Evolutionary conservation across 1,140 invertebrate genomes (phyloP).

Genomic region (Ptiloglossa arizonensis): DNA sequence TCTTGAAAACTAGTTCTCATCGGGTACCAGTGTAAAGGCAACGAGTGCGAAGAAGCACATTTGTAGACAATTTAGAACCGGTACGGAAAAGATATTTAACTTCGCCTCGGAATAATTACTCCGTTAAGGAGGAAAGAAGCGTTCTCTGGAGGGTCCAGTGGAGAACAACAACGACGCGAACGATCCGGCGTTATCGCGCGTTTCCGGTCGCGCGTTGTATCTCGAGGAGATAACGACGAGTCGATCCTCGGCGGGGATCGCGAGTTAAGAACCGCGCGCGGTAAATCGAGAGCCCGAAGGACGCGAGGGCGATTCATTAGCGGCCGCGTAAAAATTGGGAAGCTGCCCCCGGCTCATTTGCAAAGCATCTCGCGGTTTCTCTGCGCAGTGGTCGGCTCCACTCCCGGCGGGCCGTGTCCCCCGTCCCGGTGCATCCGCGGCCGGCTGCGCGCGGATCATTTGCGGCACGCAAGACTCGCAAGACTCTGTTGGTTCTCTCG

Average conservation of each 20-base stretch:
- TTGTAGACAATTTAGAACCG: slow-evolving; percentile 48
- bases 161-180: too few species aligned
- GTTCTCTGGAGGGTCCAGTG: too few species aligned
- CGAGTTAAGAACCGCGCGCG: background rate
- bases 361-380: slow-evolving; percentile 54
- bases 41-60: slow-evolving; percentile 2
- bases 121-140: too few species aligned
- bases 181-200: too few species aligned
- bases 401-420: background rate
- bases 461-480: slow-evolving; percentile 50
- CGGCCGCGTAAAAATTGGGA: slow-evolving; percentile 58
- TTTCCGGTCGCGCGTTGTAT: too few species aligned
- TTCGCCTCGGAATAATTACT: slow-evolving; percentile 34
- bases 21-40: slow-evolving; percentile 19
- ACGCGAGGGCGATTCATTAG: slow-evolving; percentile 62
- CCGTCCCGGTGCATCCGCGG: too few species aligned
- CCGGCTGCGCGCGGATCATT: slow-evolving; percentile 57
- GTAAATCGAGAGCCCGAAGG: slow-evolving; percentile 49
- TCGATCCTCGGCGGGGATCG: too few species aligned
- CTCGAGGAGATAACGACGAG: slow-evolving; percentile 10
- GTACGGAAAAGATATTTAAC: slow-evolving; percentile 16
- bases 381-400: slow-evolving; percentile 5
- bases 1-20: slow-evolving; percentile 25
- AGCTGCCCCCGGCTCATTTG: slow-evolving; percentile 64
- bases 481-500: slow-evolving; percentile 3